Percentiles rank a stretch among this genome's conserved stretches.
Conservation (phyloP, 2,888 invertebrate species). For the Cryptophagus acutangulus region DNA sequence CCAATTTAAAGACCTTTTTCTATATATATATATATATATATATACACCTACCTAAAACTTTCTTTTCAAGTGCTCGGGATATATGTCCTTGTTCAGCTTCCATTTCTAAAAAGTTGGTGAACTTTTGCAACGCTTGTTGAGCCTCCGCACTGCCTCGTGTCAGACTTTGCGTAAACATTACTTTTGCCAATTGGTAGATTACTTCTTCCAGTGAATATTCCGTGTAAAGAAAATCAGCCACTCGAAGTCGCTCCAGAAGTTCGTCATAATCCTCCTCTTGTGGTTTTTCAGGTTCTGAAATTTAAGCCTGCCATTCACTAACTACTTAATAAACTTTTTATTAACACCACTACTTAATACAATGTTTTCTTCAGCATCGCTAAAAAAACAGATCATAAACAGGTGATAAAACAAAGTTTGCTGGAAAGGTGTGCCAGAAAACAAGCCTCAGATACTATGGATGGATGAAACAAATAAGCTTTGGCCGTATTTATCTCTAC, state of each 20-base stretch:
- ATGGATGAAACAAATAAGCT: too few species aligned
- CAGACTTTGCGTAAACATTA: conserved; percentile 74
- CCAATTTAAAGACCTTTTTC: too few species aligned
- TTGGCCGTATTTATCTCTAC: too few species aligned
- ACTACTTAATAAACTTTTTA: too few species aligned
- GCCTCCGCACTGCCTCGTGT: conserved; percentile 65
- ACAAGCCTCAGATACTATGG: too few species aligned
- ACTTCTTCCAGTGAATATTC: conserved; percentile 75
- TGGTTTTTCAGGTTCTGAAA: conserved; percentile 22
- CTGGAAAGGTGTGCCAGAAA: too few species aligned
- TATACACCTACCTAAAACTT: conserved; percentile 68
- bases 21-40: too few species aligned
- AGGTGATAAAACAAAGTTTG: too few species aligned
- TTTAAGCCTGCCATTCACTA: conserved; percentile 1
- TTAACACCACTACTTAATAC: too few species aligned
- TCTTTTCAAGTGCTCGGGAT: conserved; percentile 68
- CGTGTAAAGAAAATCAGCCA: conserved; percentile 67
- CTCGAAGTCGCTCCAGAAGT: conserved; percentile 62
- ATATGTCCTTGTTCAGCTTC: conserved; percentile 71
- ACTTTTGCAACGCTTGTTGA: conserved; percentile 67
- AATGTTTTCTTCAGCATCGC: too few species aligned
- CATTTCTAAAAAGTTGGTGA: conserved; percentile 67
- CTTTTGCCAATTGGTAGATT: conserved; percentile 75
- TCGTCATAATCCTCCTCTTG: conserved; percentile 59
- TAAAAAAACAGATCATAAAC: too few species aligned